Evolutionary conservation across 2,888 invertebrate species (phyloP), one percentile per base, ranked within the genome.

Genomic region (Andrena chrysosceles): DNA sequence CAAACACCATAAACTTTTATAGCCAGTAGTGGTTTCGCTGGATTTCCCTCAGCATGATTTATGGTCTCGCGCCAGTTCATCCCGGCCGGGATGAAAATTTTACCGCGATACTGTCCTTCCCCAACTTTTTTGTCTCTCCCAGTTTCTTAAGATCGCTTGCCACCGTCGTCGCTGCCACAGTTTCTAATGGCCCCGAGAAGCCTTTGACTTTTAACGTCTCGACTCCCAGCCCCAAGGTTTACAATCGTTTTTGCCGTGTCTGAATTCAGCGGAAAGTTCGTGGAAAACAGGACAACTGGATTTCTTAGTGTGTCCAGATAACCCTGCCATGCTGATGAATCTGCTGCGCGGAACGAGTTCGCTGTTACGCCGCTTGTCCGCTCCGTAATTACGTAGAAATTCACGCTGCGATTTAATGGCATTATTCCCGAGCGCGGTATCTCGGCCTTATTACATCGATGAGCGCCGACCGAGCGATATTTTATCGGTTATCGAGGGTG

Each of bases 1-100:
- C 87, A 90, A 91, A 91, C 87, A 91, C 89, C 91, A 90, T 93
- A 92, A 93, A 93, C 85, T 90, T 93, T 92, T 93, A 93, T 86
- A 85, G 90, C 89, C 89, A 89, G 90, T 91, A 91, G 93, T 91
- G 92, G 91, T 93, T 93, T 90, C 88, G 91, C 87, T 90, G 88
- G 87, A 90, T 92, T 89, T 91, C 91, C 89, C 87, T 82, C 83
- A 78, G 72, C 72, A 88, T 92, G 91, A 93, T 93, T 93, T 93
- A 93, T 89, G 90, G 81, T 91, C 88, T 91, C 90, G 89, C 85
- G 85, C 49, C 67, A 66, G 42, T 70, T 79, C 73, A 35, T 76
- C 66, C 35, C 48, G 26, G 16, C 16, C 49, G 42, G 23, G n/a
- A 85, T 85, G 69, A 85, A 87, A 82, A 84, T 78, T 77, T 29